Percentiles rank a stretch among this genome's conserved stretches.
These are phyloP conservation scores for Drosophila koepferae DNA, from an alignment of 2,888 invertebrate genomes.

Conservation along the genomic window DNA sequence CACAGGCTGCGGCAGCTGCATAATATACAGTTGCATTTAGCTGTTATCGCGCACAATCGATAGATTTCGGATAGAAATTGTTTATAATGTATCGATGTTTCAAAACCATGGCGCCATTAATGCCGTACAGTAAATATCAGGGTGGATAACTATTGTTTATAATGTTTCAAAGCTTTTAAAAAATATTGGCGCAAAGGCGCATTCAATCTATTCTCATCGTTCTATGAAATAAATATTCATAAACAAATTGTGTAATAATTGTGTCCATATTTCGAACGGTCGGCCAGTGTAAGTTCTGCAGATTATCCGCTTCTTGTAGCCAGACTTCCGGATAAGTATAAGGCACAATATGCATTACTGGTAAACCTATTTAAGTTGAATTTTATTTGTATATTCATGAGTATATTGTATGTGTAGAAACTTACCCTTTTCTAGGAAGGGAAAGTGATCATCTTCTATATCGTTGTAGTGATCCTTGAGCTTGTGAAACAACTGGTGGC, in stretches of 20 bases:
- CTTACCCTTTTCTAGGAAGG: constrained; percentile 87
- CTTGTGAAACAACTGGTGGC: constrained; percentile 89
- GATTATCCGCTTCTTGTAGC: constrained; percentile 93
- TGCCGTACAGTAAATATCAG: neutral
- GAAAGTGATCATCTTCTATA: constrained; percentile 96
- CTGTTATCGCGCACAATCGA: constrained; percentile 13
- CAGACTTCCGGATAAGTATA: constrained; percentile 95
- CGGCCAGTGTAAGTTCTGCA: constrained; percentile 52
- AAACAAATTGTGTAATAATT: constrained; percentile 48
- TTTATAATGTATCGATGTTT: neutral
- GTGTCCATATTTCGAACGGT: constrained; percentile 52
- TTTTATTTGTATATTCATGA: neutral
- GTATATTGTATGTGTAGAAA: neutral
- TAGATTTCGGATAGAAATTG: neutral
- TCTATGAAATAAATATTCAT: constrained; percentile 20
- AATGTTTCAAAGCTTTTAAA: neutral
- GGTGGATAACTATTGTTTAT: neutral
- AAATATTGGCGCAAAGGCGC: neutral
- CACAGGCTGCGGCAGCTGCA: constrained; percentile 27
- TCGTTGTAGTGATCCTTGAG: constrained; percentile 87
- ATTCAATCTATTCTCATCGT: neutral
- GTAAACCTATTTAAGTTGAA: constrained; percentile 58
- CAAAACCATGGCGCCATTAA: neutral
- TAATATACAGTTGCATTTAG: constrained; percentile 26
- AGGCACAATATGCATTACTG: constrained; percentile 95